Evolutionary conservation across 2,113 vertebrate species (phyloP).

Genomic region (Sula dactylatra): DNA sequence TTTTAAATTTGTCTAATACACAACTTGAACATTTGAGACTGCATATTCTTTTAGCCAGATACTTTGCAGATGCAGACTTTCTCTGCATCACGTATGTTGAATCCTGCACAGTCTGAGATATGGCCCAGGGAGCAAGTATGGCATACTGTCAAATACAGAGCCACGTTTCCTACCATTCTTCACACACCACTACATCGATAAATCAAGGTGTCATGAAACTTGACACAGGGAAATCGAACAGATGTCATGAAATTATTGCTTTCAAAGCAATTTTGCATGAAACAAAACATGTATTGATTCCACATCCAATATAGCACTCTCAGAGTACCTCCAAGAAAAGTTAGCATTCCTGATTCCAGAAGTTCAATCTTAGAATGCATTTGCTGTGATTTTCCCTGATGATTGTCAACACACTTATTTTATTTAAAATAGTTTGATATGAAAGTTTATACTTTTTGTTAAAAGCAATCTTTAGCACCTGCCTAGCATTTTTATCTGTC

Average conservation of each 20-base stretch:
- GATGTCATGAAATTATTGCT: neutral
- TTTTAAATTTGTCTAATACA: neutral
- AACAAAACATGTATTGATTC: neutral
- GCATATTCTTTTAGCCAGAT: neutral
- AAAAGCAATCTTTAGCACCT: neutral
- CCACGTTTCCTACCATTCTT: neutral
- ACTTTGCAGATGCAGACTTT: neutral
- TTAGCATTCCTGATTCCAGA: neutral
- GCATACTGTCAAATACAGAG: neutral
- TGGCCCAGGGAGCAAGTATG: neutral
- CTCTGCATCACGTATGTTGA: neutral
- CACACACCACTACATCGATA: neutral
- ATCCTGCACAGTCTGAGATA: neutral
- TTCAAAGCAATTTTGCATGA: neutral
- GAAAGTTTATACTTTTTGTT: neutral
- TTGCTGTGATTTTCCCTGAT: neutral
- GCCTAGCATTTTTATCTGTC: neutral
- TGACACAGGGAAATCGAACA: neutral
- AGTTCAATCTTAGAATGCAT: neutral
- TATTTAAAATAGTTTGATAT: neutral
- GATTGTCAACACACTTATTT: neutral
- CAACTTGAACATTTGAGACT: neutral
- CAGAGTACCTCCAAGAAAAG: neutral
- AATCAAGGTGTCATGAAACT: neutral
- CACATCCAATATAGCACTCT: neutral